Base-by-base conservation (phyloP, 2,888 invertebrate genomes). In the Monopis laevigella region DNA sequence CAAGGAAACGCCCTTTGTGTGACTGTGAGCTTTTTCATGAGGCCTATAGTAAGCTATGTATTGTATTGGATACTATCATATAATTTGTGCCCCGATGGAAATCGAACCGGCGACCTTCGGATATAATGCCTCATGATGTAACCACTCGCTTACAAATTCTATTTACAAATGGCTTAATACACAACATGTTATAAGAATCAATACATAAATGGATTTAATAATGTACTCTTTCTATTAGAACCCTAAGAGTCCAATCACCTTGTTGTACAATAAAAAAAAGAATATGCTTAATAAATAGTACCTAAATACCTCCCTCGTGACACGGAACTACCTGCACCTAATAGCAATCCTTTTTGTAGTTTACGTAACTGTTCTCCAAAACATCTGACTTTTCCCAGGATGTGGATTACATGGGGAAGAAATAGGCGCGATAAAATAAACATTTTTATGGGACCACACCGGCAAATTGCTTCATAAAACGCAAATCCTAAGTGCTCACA, bases 381-480 rank as follows among this genome's bases (percentile, higher is more conserved):
- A 45, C 52, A 53, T 55, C 53, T 54, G 57, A 59, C 53, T 60
- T 55, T 59, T 55, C 54, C 56, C 44, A 41, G 28, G 39, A 17
- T 43, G 55, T 58, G 61, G 61, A 64, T 62, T 62, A 65, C 60
- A 56, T 55, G 58, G 59, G 59, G 60, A 59, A 62, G 58, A 54
- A 59, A 64, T 60, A 65, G 64, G 55, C 55, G 60, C 60, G 55
- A 66, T 70, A 66, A 70, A 70, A 65, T 67, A 66, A 68, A 66
- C 61, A 66, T 64, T 69, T 40, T 69, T 68, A 70, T 63, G 71
- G 63, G 59, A 65, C 61, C 57, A 60, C 61, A 57, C 55, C 60
- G 58, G 65, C 56, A 65, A 67, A 73, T 68, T 68, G 69, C 65
- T 62, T 59, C 68, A 67, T 72, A 70, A 72, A 71, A 68, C 62